Evolutionary conservation across 2,113 vertebrate genomes (phyloP).

Genomic region (Naja naja): DNA sequence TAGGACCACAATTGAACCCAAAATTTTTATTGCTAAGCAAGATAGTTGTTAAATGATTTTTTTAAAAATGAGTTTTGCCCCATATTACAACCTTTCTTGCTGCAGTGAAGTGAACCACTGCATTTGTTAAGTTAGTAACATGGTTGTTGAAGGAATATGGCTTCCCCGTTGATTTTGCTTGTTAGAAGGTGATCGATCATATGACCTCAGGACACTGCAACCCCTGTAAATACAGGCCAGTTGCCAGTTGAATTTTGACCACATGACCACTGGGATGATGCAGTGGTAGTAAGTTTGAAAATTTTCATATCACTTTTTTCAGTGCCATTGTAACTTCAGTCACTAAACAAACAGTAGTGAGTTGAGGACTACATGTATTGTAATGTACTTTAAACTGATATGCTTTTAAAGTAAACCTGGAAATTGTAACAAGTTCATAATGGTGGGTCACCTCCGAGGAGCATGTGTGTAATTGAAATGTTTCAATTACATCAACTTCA

Average conservation of each 20-base stretch:
- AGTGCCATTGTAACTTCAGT: background rate
- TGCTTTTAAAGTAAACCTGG: background rate
- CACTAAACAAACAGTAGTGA: background rate
- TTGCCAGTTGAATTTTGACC: background rate
- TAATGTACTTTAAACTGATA: background rate
- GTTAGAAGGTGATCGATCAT: background rate
- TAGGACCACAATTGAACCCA: background rate
- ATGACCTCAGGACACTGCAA: background rate
- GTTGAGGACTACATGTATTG: background rate
- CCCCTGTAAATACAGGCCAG: background rate
- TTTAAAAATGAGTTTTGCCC: background rate
- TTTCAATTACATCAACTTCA: background rate
- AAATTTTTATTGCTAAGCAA: background rate
- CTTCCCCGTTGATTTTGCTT: background rate
- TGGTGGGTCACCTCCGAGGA: background rate
- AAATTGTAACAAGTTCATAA: background rate
- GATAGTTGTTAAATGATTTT: background rate
- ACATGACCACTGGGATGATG: background rate
- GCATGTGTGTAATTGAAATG: background rate
- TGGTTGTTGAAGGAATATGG: background rate
- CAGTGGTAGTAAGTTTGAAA: background rate
- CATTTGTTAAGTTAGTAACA: background rate
- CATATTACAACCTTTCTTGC: background rate
- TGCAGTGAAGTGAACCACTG: background rate
- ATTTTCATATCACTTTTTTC: background rate